A percentile compares a stretch with the other conserved stretches of the same genome.
Evolutionary conservation across 2,113 vertebrate genomes (phyloP).

Genomic region (Symphodus melops): DNA sequence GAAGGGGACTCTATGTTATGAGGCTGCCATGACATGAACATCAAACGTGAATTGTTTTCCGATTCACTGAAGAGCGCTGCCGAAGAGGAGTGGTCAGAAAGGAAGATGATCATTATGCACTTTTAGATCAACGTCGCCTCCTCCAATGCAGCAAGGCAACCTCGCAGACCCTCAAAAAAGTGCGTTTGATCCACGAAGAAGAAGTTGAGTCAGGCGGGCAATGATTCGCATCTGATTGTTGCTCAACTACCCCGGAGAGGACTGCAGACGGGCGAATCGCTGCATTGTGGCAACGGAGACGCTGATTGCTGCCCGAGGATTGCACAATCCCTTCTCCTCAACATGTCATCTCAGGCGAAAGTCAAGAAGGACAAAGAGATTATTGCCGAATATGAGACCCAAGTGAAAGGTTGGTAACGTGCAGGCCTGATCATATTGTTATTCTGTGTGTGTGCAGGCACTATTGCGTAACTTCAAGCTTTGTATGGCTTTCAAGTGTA

Average conservation of each 20-base stretch:
- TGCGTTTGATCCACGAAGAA: constrained; percentile 58
- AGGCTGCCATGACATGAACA: constrained; percentile 45
- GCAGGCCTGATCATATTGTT: constrained; percentile 49
- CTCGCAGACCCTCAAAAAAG: constrained; percentile 30
- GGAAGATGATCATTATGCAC: constrained; percentile 44
- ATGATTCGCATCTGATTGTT: constrained; percentile 61
- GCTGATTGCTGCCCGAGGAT: constrained; percentile 49
- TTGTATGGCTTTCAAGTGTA: constrained; percentile 41
- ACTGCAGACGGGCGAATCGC: constrained; percentile 44
- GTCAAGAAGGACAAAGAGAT: constrained; percentile 99
- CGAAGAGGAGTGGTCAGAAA: constrained; percentile 61
- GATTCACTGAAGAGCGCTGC: constrained; percentile 33
- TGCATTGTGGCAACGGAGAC: constrained; percentile 59
- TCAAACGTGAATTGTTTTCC: constrained; percentile 42
- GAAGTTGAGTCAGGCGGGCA: constrained; percentile 54
- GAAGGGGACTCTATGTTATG: constrained; percentile 26
- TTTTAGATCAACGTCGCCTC: constrained; percentile 60
- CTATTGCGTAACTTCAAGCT: constrained; percentile 76
- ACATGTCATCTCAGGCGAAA: constrained; percentile 93
- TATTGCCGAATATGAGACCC: constrained; percentile 95
- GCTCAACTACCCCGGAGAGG: constrained; percentile 45
- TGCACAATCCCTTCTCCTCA: constrained; percentile 67
- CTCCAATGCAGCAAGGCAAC: constrained; percentile 44
- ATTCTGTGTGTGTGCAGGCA: constrained; percentile 30
- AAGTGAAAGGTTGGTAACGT: constrained; percentile 90